Base-by-base conservation (phyloP, 2,797 vertebrate species). In the Triplophysa bombifrons region DNA sequence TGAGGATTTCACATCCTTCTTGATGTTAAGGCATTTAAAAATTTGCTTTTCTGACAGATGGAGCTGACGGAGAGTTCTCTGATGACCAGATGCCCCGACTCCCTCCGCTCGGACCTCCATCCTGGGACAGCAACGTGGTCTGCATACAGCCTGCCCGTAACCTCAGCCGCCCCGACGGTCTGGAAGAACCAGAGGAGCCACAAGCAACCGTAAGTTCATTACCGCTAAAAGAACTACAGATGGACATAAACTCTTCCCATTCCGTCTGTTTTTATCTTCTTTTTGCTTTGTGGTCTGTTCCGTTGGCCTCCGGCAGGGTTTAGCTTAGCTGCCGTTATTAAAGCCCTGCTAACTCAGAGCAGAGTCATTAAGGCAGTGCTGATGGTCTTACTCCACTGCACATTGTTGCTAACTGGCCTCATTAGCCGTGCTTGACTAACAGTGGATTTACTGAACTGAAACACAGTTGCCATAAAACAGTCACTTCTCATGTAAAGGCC, bases 91-190 rank as follows among this genome's bases (percentile, higher is more conserved):
- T 98, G 83, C 96, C 96, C 53, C 93, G 96, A 82, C 89, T 93
- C 76, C 96, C 96, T 82, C 96, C 96, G 34, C 91, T 93, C 65
- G 95, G 96, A 84, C 93, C 92, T 2, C 93, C 93, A 46, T 96
- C 96, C 55, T 98, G 96, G 98, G 96, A 97, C 88, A 96, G 96
- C 76, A 96, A 95, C 3, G 98, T 99, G 12, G 98, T 99, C 82
- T 98, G 97, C 78, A 98, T 97, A 87, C 98, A 99, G 84, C 98
- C 98, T 69, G 94, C 96, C 66, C 96, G 97, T 85, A 98, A 99
- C 85, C 95, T 95, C 75, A 97, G 95, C 86, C 94, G 96, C 2
- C 97, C 98, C 17, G 97, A 99, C 55, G 96, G 95, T 74, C 95
- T 95, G 77, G 97, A 99, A 88, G 97, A 98, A 86, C 91, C 96